These are phyloP conservation scores for Noctua fimbriata DNA, from an alignment of 2,888 invertebrate genomes.

Conservation along the genomic window DNA sequence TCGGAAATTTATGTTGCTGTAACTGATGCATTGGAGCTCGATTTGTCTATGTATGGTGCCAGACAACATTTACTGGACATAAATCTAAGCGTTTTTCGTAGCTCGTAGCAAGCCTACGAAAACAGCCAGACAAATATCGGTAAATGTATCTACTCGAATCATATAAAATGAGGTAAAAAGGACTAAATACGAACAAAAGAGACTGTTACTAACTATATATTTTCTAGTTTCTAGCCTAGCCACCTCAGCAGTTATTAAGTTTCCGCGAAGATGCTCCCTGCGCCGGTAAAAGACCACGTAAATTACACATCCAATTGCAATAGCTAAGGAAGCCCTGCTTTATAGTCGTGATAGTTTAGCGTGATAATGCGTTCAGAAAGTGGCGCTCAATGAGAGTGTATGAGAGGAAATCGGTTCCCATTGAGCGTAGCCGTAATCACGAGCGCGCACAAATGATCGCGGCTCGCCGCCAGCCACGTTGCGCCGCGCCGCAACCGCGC, in stretches of 20 bases:
- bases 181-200: neutral
- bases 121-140: constrained; percentile 10
- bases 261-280: constrained; percentile 59
- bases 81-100: constrained; percentile 33
- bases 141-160: neutral
- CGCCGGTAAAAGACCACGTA: constrained; percentile 65
- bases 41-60: constrained; percentile 41
- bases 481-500: constrained; percentile 50
- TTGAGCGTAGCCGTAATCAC: constrained; percentile 84
- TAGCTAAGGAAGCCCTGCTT: constrained; percentile 73
- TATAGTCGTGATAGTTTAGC: constrained; percentile 77
- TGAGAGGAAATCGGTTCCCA: constrained; percentile 81
- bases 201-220: constrained; percentile 13
- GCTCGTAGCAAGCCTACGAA: constrained; percentile 5
- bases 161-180: neutral
- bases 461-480: constrained; percentile 51
- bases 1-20: constrained; percentile 75
- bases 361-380: constrained; percentile 79
- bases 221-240: constrained; percentile 57
- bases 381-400: constrained; percentile 78
- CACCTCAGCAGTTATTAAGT: constrained; percentile 65
- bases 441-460: constrained; percentile 80
- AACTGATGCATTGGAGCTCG: constrained; percentile 65
- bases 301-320: constrained; percentile 74
- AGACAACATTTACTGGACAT: constrained; percentile 35